A percentile compares a stretch with the other conserved stretches of the same genome.
Evolutionary conservation across 2,888 invertebrate species (phyloP).

Genomic region (Bombylius major): DNA sequence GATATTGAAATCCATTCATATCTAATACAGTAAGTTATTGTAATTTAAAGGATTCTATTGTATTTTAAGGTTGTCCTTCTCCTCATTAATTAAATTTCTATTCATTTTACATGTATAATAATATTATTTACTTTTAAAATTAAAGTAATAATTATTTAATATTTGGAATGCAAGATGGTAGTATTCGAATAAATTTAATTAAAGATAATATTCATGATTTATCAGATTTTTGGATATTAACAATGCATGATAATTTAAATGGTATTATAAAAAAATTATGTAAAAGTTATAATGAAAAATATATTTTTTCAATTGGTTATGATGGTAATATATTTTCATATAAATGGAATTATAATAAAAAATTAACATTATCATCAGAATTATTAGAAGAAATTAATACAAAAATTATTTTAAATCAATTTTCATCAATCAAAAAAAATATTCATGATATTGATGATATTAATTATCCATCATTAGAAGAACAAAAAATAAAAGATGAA

Average conservation of each 20-base stretch:
- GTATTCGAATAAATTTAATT: constrained; percentile 42
- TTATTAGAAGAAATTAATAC: neutral
- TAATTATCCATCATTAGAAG: constrained; percentile 40
- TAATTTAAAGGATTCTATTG: too few species aligned
- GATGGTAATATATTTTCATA: constrained; percentile 72
- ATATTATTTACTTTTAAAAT: too few species aligned
- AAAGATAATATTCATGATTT: constrained; percentile 42
- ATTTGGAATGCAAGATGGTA: constrained; percentile 49
- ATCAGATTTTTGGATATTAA: constrained; percentile 51
- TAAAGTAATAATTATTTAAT: constrained; percentile 42
- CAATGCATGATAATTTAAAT: constrained; percentile 63
- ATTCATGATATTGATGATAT: constrained; percentile 25
- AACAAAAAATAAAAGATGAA: constrained; percentile 56
- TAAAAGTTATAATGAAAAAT: constrained; percentile 44
- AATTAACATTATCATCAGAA: neutral
- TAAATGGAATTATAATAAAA: constrained; percentile 35
- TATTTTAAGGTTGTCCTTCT: too few species aligned
- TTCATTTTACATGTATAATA: too few species aligned
- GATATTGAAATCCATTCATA: constrained; percentile 45
- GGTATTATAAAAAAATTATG: constrained; percentile 53
- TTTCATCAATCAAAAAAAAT: neutral
- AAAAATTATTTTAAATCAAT: neutral
- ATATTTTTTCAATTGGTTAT: constrained; percentile 50
- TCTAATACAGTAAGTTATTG: constrained; percentile 39
- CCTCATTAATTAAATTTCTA: too few species aligned